Percentiles rank a stretch among this genome's conserved stretches.
Evolutionary conservation across 2,888 invertebrate genomes (phyloP).

Genomic region (Parelbella ahira): DNA sequence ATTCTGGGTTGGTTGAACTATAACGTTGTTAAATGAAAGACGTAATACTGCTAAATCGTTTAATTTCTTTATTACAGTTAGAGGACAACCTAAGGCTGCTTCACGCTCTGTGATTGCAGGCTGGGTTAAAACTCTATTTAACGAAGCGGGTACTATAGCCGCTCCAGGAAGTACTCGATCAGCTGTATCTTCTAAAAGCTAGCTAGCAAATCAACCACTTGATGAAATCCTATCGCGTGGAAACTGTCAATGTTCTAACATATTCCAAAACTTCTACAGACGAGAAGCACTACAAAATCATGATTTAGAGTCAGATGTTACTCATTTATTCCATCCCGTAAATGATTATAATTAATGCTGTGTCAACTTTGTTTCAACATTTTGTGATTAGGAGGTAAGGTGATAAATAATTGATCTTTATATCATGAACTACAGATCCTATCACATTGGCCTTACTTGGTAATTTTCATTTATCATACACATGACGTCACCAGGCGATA

Average conservation of each 20-base stretch:
- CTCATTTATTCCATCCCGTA: neutral
- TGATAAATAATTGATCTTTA: too few species aligned
- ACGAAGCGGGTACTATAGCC: neutral
- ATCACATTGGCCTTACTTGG: constrained; percentile 18
- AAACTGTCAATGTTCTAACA: constrained; percentile 3
- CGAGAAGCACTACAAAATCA: neutral
- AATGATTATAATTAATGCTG: neutral
- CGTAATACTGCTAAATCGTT: neutral
- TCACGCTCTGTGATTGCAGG: constrained; percentile 9
- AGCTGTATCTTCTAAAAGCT: constrained; percentile 7
- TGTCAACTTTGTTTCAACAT: too few species aligned
- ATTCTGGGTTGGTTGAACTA: constrained; percentile 8
- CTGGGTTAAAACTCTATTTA: constrained; percentile 3
- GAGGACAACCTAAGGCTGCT: constrained; percentile 1
- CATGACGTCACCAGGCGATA: constrained; percentile 20
- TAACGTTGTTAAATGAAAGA: constrained; percentile 3
- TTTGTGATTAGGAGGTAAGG: too few species aligned
- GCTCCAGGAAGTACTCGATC: constrained; percentile 1
- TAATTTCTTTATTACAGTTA: constrained; percentile 10
- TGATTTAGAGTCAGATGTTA: neutral
- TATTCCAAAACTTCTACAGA: neutral
- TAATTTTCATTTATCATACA: neutral
- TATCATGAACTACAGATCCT: neutral
- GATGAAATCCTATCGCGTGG: constrained; percentile 8
- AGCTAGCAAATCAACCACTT: neutral